Base-by-base conservation (phyloP, 92 coral and sea anemone species). In the Phenganax marumi region DNA sequence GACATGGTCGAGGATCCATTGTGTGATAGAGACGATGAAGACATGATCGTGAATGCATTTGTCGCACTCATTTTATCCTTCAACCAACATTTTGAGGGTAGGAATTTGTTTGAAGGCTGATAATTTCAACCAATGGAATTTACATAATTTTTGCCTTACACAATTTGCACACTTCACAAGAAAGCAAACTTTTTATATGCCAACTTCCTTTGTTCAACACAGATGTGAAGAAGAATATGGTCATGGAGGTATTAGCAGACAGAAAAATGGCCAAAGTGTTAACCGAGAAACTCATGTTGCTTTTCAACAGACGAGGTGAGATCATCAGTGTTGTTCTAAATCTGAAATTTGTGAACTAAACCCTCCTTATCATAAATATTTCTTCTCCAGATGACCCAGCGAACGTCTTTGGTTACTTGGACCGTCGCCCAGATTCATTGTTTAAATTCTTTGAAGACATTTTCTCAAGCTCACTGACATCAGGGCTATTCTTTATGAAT, bases 21-120 rank as follows among this genome's bases (percentile, higher is more conserved):
- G n/a, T 25, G 48, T 8, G 90, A 88, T 14, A 93, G 85, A 70
- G 93, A 85, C n/a, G 84, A 90, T 24, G 97, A 88, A 24, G 97
- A 93, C 11, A 84, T 83, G 54, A 71, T 91, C 7, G 80, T 90
- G 0, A 91, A 92, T 54, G 77, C 91, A 9, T 90, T 94, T 81
- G 91, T 90, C 8, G 88, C 92, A 19, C 87, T 91, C 16, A 56
- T 94, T 52, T 93, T 94, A 17, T 87, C 98, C 25, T 94, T 85
- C 79, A 94, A 94, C 76, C 97, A 90, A 60, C 98, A 94, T 89
- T 94, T 92, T 86, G 77, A 85, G 61, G 98, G 98, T 94, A 75
- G 51, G 86, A 33, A 25, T 13, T 52, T 26, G 65, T 8, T 17
- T 21, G 19, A 6, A 6, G n/a, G 50, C 26, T 12, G 22, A 7